phyloP scores from a whole-genome alignment of 1,140 invertebrate species.

The Drosophila kanapiae region DNA sequence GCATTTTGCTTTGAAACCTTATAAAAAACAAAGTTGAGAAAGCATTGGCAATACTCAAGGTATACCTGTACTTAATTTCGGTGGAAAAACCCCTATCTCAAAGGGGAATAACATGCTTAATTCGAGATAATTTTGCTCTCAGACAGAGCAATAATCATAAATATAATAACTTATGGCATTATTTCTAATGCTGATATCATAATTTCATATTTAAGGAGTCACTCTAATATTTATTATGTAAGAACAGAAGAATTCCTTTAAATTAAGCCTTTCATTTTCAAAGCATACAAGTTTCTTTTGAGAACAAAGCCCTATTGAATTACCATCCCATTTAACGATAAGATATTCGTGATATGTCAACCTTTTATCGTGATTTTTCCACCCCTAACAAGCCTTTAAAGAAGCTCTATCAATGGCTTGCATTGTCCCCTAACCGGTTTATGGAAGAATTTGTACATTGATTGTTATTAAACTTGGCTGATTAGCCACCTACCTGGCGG shows the following conservation, averaged over 20 bases:
- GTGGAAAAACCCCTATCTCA: conserved; percentile 1
- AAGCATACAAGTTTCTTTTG: not conserved
- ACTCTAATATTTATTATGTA: not conserved
- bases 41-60: not conserved
- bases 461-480: conserved; percentile 21
- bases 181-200: not conserved
- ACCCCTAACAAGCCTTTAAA: not conserved
- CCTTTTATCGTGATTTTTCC: not conserved
- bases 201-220: not conserved
- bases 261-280: not conserved
- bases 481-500: conserved; percentile 23
- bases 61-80: conserved; percentile 1
- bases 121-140: not conserved
- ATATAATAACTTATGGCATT: not conserved
- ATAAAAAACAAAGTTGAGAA: not conserved
- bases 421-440: conserved; percentile 41
- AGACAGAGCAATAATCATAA: not conserved
- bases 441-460: conserved; percentile 6
- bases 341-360: not conserved
- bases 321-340: not conserved
- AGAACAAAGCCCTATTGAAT: not conserved
- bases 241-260: not conserved
- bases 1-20: not conserved
- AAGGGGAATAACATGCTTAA: not conserved
- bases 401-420: conserved; percentile 15